These are phyloP conservation scores for Vidua chalybeata DNA, from an alignment of 2,113 vertebrate species.

Conservation along the genomic window DNA sequence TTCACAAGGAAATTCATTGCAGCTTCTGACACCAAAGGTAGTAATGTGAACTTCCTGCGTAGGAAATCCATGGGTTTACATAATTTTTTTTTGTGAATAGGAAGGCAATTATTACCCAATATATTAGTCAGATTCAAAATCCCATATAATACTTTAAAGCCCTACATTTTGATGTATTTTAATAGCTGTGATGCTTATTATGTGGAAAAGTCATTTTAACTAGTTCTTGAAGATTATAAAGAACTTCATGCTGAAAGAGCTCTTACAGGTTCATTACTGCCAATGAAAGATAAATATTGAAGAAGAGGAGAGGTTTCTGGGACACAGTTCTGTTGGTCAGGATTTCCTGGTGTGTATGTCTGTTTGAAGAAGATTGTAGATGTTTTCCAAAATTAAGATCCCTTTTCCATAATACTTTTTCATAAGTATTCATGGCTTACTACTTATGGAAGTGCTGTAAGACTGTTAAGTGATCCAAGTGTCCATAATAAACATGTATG, in stretches of 20 bases:
- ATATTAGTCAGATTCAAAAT: background rate
- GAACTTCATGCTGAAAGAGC: background rate
- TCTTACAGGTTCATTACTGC: background rate
- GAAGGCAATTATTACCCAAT: background rate
- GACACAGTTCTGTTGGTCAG: background rate
- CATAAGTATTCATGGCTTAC: background rate
- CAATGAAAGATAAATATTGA: background rate
- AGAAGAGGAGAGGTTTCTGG: background rate
- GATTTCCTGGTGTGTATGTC: background rate
- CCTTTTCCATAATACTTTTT: background rate
- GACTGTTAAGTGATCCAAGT: background rate
- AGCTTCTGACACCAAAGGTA: background rate
- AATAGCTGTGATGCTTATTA: background rate
- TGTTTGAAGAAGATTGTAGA: background rate
- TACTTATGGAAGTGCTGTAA: background rate
- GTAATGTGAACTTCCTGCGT: background rate
- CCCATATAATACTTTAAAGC: background rate
- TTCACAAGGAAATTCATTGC: background rate
- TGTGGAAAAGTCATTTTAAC: background rate
- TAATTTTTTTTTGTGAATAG: background rate
- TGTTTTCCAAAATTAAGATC: background rate
- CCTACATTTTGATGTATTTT: background rate
- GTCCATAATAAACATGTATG: background rate
- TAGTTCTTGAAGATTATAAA: background rate
- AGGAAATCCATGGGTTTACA: background rate